A percentile compares a stretch with the other conserved stretches of the same genome.
These are phyloP conservation scores for Drepanosiphum platanoidis DNA, from an alignment of 2,888 invertebrate genomes.

Conservation along the genomic window DNA sequence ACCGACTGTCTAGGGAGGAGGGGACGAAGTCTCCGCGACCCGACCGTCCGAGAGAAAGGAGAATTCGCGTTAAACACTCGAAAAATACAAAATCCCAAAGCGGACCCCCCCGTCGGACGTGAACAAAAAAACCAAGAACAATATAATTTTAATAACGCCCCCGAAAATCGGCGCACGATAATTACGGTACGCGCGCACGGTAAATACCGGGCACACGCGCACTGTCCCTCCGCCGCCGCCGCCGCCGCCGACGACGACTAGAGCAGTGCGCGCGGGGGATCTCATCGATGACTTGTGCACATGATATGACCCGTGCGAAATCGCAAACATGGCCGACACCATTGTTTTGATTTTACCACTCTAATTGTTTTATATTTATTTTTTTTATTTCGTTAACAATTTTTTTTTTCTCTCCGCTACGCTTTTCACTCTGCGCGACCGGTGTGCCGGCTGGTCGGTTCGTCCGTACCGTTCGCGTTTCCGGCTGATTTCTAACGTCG, in stretches of 20 bases:
- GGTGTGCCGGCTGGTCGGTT: neutral
- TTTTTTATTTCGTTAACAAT: neutral
- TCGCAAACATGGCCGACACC: conserved; percentile 61
- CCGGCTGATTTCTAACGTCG: neutral
- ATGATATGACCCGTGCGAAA: conserved; percentile 60
- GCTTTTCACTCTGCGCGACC: neutral
- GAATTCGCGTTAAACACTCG: no score
- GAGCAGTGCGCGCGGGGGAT: conserved; percentile 20
- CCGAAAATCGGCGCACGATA: neutral
- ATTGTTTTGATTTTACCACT: conserved; percentile 54
- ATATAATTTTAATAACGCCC: no score
- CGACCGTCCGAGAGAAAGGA: no score
- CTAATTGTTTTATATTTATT: neutral
- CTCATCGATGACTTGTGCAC: conserved; percentile 60
- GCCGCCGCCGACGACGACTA: no score
- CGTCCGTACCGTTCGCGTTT: neutral
- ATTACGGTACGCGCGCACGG: conserved; percentile 23
- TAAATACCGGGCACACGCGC: conserved; percentile 1
- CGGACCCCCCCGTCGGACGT: neutral
- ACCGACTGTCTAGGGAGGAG: no score
- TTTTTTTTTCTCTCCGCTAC: conserved; percentile 8
- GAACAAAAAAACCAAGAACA: no score
- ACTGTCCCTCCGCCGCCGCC: neutral
- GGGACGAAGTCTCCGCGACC: no score
- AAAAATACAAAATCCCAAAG: no score